Base-by-base conservation (phyloP, 1,140 invertebrate genomes). In the Neoseiulus cucumeris region DNA sequence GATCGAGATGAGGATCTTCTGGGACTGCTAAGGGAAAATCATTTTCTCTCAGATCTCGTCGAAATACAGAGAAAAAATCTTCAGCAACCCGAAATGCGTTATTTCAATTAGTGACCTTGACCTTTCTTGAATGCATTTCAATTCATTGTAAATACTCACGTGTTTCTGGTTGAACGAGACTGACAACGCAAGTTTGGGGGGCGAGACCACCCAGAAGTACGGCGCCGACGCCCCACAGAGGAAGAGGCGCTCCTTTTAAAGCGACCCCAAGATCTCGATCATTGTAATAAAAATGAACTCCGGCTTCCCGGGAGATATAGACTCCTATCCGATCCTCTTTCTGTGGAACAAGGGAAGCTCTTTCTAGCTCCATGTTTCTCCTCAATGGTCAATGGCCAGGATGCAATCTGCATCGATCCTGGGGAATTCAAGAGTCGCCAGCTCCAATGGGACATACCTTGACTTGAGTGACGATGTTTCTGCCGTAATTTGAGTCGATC, bases 1-100 rank as follows among this genome's bases (percentile, higher is more conserved):
- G 78, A 70, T 92, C 87, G 68, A 84, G 73, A 47, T 25, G 30
- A 65, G 51, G 18, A 2, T 51, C 42, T n/a, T 47, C 42, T 1
- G 39, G 17, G 7, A 47, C 7, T n/a, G 65, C 42, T 42, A 42
- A 30, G 33, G 33, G 33, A 39, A 39, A 9, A 9, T 39, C 33
- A 9, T 9, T 39, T 39, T 39, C 9, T n/a, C n/a, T n/a, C n/a
- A n/a, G n/a, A n/a, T n/a, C n/a, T n/a, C n/a, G n/a, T n/a, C n/a
- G n/a, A n/a, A n/a, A n/a, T n/a, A n/a, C n/a, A n/a, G n/a, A n/a
- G n/a, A n/a, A n/a, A n/a, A n/a, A n/a, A n/a, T n/a, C n/a, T n/a
- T n/a, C n/a, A n/a, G n/a, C n/a, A n/a, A n/a, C n/a, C n/a, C n/a
- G n/a, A n/a, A n/a, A n/a, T n/a, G n/a, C n/a, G n/a, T n/a, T n/a